Evolutionary conservation across 2,797 vertebrate genomes (phyloP).

Genomic region (Acanthurus lineatus): DNA sequence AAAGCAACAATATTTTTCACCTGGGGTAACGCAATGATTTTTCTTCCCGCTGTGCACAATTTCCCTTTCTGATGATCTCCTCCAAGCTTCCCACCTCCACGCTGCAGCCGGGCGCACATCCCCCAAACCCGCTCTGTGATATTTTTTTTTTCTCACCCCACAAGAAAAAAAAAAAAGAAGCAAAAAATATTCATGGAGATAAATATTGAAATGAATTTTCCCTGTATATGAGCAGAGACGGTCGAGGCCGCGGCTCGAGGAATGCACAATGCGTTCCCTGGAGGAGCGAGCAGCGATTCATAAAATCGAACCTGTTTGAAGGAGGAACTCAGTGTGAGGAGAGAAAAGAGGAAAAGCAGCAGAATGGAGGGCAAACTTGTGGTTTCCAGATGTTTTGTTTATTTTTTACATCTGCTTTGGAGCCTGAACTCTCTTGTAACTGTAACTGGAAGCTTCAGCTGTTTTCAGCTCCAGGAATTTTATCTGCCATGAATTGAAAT

Average conservation of each 20-base stretch:
- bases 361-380: constrained; percentile 50
- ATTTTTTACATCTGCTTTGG: constrained; percentile 30
- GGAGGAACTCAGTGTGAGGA: constrained; percentile 60
- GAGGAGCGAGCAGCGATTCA: constrained; percentile 80
- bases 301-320: constrained; percentile 81
- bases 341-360: constrained; percentile 58
- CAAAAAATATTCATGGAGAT: constrained; percentile 87
- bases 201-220: constrained; percentile 89
- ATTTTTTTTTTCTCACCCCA: constrained; percentile 79
- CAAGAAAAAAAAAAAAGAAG: constrained; percentile 17
- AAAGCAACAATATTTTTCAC: constrained; percentile 97
- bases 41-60: constrained; percentile 88
- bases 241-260: constrained; percentile 68
- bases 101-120: constrained; percentile 50
- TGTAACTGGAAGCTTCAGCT: constrained; percentile 2
- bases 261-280: constrained; percentile 75
- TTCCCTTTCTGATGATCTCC: constrained; percentile 89
- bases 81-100: constrained; percentile 76
- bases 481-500: neutral
- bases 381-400: constrained; percentile 54
- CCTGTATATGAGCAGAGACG: constrained; percentile 80
- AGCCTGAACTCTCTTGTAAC: constrained; percentile 26
- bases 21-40: constrained; percentile 90
- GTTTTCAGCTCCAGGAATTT: constrained; percentile 10
- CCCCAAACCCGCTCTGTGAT: constrained; percentile 72